Percentiles rank a stretch among this genome's conserved stretches.
These are phyloP conservation scores for Oncorhynchus tshawytscha DNA, from an alignment of 2,113 vertebrate species.

Conservation along the genomic window DNA sequence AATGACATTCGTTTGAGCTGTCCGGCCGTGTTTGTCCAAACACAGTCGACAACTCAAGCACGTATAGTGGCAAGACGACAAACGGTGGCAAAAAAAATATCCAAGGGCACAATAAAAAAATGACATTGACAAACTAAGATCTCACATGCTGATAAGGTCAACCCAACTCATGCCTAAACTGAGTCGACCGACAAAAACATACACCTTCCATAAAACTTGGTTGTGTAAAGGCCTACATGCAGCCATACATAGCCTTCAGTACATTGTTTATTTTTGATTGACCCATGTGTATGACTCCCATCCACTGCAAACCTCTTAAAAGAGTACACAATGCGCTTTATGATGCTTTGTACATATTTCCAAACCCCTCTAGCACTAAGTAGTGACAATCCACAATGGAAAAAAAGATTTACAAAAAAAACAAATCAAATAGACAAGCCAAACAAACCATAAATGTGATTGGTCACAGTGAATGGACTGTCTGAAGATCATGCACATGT, in stretches of 20 bases:
- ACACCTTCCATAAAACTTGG: constrained; percentile 19
- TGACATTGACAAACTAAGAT: constrained; percentile 75
- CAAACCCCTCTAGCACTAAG: neutral
- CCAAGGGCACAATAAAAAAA: constrained; percentile 36
- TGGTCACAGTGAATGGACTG: constrained; percentile 33
- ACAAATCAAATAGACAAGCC: constrained; percentile 11
- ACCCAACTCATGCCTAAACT: constrained; percentile 75
- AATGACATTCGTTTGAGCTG: constrained; percentile 88
- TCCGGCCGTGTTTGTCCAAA: constrained; percentile 77
- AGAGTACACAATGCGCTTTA: constrained; percentile 53
- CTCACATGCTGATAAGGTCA: constrained; percentile 82
- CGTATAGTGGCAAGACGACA: constrained; percentile 50
- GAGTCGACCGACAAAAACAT: constrained; percentile 44
- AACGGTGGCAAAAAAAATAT: neutral
- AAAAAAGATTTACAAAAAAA: constrained; percentile 14
- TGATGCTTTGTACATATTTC: constrained; percentile 62
- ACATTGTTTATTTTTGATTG: neutral
- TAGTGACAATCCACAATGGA: constrained; percentile 34
- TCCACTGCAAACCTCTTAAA: constrained; percentile 77
- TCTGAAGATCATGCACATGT: constrained; percentile 84
- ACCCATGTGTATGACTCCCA: constrained; percentile 22
- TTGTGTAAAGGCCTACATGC: neutral
- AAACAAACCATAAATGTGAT: constrained; percentile 55
- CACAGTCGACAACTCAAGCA: constrained; percentile 88
- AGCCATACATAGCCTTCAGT: neutral